A percentile compares a stretch with the other conserved stretches of the same genome.
Conservation (phyloP, 2,888 invertebrate species). For the Bombylius discolor region DNA sequence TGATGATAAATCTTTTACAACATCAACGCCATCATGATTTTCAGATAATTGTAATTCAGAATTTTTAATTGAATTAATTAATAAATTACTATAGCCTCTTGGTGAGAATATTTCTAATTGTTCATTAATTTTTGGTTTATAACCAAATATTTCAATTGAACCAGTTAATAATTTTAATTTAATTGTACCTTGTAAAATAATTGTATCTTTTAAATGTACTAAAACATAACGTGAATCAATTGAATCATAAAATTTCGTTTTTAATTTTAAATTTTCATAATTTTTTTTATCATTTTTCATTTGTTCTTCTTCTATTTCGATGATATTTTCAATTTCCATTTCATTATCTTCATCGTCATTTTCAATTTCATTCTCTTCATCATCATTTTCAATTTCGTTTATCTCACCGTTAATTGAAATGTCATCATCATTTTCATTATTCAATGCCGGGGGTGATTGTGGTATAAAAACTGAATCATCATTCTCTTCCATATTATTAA, state of each 20-base stretch:
- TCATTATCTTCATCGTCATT: too few relatives aligned
- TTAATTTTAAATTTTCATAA: background rate
- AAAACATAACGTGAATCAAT: constrained; percentile 31
- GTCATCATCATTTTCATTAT: too few relatives aligned
- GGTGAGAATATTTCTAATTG: constrained; percentile 49
- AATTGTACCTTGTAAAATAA: constrained; percentile 50
- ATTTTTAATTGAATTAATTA: constrained; percentile 36
- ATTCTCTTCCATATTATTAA: too few relatives aligned
- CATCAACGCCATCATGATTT: background rate
- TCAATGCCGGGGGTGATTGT: too few relatives aligned
- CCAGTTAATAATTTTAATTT: constrained; percentile 47
- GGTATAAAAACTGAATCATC: too few relatives aligned
- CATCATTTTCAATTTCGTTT: too few relatives aligned
- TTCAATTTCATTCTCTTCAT: too few relatives aligned
- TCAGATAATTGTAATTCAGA: background rate
- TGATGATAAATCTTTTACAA: background rate
- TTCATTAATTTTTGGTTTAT: constrained; percentile 33
- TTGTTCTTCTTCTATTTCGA: too few relatives aligned
- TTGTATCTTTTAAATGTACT: constrained; percentile 39
- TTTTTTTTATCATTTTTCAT: too few relatives aligned
- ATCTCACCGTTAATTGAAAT: too few relatives aligned
- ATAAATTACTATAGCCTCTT: constrained; percentile 44
- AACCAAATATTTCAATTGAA: constrained; percentile 48
- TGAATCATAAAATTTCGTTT: constrained; percentile 25
- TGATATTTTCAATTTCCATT: too few relatives aligned